Conservation (phyloP, 1,140 invertebrate genomes). For the Chelonus insularis region DNA sequence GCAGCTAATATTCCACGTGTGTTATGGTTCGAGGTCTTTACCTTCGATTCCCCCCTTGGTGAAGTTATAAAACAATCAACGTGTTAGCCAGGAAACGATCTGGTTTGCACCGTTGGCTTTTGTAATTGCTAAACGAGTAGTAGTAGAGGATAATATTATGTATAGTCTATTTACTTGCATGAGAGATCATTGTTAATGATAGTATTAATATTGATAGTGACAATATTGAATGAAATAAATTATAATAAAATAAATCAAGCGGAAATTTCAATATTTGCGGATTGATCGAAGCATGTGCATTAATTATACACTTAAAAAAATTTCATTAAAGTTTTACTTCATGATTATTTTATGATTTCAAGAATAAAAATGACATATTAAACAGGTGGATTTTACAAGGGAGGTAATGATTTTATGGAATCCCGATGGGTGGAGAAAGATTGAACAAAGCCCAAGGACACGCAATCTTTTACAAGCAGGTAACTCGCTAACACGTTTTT, state of each 20-base stretch:
- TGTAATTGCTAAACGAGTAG: not conserved
- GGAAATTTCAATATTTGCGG: no score
- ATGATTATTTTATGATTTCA: not conserved
- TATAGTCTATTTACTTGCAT: not conserved
- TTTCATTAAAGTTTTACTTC: no score
- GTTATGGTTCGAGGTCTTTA: conserved; percentile 4
- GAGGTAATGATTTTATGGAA: not conserved
- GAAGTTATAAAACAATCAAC: conserved; percentile 7
- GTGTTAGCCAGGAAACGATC: conserved; percentile 2
- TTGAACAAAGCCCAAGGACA: not conserved
- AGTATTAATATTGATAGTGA: no score
- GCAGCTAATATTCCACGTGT: not conserved
- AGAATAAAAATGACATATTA: not conserved
- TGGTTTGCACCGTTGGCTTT: conserved; percentile 5
- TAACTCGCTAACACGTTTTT: not conserved
- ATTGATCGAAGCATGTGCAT: no score
- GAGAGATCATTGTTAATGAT: no score
- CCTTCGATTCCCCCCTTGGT: not conserved
- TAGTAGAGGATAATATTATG: not conserved
- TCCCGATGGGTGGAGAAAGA: not conserved
- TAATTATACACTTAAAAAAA: no score
- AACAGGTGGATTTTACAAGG: no score
- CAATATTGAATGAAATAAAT: no score
- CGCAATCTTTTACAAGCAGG: not conserved
- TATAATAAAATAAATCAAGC: no score